Percentiles rank a stretch among this genome's conserved stretches.
phyloP scores from a whole-genome alignment of 2,113 vertebrate species.

The Heterotis niloticus region DNA sequence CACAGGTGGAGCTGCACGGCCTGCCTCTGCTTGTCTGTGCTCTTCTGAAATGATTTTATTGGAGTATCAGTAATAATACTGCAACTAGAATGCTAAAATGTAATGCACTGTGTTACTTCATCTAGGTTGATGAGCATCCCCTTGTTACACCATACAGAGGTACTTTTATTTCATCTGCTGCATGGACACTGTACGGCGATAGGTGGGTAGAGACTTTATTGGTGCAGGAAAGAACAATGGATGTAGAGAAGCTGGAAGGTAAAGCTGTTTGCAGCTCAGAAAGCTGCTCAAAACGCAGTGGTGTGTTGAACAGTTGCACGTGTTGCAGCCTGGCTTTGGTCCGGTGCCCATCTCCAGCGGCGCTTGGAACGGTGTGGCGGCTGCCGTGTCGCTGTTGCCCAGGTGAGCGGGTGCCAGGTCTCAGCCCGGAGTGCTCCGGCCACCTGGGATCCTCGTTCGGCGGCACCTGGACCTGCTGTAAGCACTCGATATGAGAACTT shows the following conservation, averaged over 20 bases:
- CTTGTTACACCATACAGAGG: constrained; percentile 2
- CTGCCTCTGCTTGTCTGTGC: neutral
- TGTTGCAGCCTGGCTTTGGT: too few relatives aligned
- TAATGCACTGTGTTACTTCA: neutral
- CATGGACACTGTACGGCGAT: too few relatives aligned
- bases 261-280: neutral
- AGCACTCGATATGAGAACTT: too few relatives aligned
- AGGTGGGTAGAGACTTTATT: too few relatives aligned
- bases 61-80: neutral
- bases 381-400: neutral
- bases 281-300: neutral
- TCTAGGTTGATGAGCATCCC: constrained; percentile 4
- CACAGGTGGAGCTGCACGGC: neutral
- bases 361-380: too few relatives aligned
- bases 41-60: neutral
- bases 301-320: neutral
- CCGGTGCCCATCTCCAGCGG: too few relatives aligned
- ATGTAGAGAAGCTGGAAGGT: neutral
- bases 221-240: neutral
- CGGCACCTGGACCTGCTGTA: too few relatives aligned
- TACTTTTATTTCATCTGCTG: neutral
- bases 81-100: too few relatives aligned
- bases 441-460: neutral
- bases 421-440: neutral
- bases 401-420: neutral